A percentile compares a stretch with the other conserved stretches of the same genome.
Conservation (phyloP, 2,797 vertebrate genomes). For the Sebastes taczanowskii region DNA sequence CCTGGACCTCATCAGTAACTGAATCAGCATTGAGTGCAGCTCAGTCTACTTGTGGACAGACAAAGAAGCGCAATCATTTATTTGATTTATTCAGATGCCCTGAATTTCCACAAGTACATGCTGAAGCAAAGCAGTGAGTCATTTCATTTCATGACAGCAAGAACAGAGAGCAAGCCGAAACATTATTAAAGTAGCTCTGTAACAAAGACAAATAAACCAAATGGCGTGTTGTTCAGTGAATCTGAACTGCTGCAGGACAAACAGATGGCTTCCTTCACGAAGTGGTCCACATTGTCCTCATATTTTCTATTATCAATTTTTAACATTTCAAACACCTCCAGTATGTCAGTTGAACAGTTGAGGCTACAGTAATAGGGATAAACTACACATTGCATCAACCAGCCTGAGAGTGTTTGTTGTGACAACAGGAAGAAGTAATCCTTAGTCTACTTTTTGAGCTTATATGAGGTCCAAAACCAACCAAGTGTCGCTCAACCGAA, state of each 20-base stretch:
- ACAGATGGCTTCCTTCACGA: slow-evolving; percentile 40
- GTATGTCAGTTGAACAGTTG: neutral
- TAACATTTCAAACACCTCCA: neutral
- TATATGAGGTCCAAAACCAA: slow-evolving; percentile 16
- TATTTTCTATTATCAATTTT: neutral
- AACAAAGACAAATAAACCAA: slow-evolving; percentile 43
- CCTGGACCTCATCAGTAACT: neutral
- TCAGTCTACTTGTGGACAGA: neutral
- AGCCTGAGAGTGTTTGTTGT: neutral
- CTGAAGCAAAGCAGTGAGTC: slow-evolving; percentile 23
- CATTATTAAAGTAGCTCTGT: slow-evolving; percentile 28
- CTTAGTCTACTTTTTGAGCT: neutral
- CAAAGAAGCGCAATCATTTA: neutral
- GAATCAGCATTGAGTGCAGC: neutral
- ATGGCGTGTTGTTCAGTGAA: slow-evolving; percentile 14
- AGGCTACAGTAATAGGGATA: neutral
- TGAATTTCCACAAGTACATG: slow-evolving; percentile 13
- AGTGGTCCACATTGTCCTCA: slow-evolving; percentile 5
- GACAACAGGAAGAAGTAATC: slow-evolving; percentile 1
- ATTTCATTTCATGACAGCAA: slow-evolving; percentile 2
- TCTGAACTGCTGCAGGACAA: slow-evolving; percentile 36
- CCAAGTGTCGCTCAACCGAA: neutral
- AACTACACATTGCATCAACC: neutral
- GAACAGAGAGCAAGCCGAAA: slow-evolving; percentile 42
- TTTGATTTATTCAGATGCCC: slow-evolving; percentile 34